Base-by-base conservation (phyloP, 2,113 vertebrate species). In the Prinia subflava region DNA sequence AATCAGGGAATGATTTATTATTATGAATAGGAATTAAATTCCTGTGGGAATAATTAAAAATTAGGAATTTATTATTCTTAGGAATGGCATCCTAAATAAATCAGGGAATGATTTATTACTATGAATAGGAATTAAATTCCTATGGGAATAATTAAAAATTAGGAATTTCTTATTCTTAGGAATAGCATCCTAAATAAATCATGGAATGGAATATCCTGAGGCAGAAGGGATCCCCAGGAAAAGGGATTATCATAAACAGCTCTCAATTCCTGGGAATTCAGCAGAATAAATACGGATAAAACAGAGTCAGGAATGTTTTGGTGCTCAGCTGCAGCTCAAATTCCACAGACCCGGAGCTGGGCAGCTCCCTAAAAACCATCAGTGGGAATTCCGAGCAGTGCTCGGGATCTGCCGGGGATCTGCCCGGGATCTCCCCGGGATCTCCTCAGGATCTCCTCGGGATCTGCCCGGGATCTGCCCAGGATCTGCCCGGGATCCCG, bases 221-320 rank as follows among this genome's bases (percentile, higher is more conserved):
- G 4, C 22, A 70, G 78, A 15, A 55, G 35, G 70, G n/a, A 46
- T 27, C 46, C 65, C 16, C 33, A 21, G 5, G 77, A 37, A 25
- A 15, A 41, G 10, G 10, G 50, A n/a, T 76, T n/a, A 7, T 37
- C 44, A 95, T 91, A 92, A 93, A 95, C 60, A 95, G 7, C 31
- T 80, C 57, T 90, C 83, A n/a, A 2, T 41, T 74, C 57, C 24
- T 42, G 88, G 60, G 39, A 76, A n/a, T 59, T 23, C 50, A 67
- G 69, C 60, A 49, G 79, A 69, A 95, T 92, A 89, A 97, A 97
- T 94, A 68, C 0, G 44, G 87, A 57, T 11, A 27, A 96, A 49
- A 77, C 11, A 28, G n/a, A 53, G 16, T 35, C 25, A 11, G 84
- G 86, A 90, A 83, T 28, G 28, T 50, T 87, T 65, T 9, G 37